Evolutionary conservation across 1,140 invertebrate species (phyloP), one percentile per base, ranked within the genome.

Genomic region (Scaptomyza hsui): DNA sequence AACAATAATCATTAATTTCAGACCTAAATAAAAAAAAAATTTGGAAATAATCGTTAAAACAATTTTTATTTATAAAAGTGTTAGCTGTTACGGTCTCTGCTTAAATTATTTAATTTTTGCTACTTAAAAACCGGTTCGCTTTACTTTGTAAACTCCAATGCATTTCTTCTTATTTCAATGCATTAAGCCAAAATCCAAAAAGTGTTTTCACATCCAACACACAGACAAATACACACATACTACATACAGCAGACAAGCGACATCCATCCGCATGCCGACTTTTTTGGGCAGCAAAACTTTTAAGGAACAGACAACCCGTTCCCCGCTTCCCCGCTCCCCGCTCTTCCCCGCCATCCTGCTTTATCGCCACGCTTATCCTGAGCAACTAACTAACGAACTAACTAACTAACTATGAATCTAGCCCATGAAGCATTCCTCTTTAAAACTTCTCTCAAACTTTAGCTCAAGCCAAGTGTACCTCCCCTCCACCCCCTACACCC

Each of bases 351-450:
- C 35, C 9, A 7, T 15, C 19, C 4, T 3, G 18, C 2, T 1
- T 21, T 4, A 21, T 29, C 26, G 26, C 7, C 26, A 29, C 16
- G 19, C 37, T 26, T 21, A 16, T 18, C 29, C 29, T 15, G 15
- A 29, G 51, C 51, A 55, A 53, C 51, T 48, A 57, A 86, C 72
- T 72, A 74, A 70, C 78, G 82, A 83, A 85, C 79, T 83, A 83
- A 83, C 72, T 72, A 74, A 70, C 78, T 82, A 83, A 85, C 79
- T 82, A 78, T 83, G 80, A 83, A 75, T 83, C 80, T 65, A 86
- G 85, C 76, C 76, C 80, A 86, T 83, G 83, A 83, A 82, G 83
- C 81, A 83, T 83, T 83, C 81, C 80, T 83, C 79, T 72, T 83
- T 85, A 85, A 83, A 83, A 85, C 75, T 83, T 85, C 56, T 63